Conservation (phyloP, 2,797 vertebrate species). For the Crax fasciolata region DNA sequence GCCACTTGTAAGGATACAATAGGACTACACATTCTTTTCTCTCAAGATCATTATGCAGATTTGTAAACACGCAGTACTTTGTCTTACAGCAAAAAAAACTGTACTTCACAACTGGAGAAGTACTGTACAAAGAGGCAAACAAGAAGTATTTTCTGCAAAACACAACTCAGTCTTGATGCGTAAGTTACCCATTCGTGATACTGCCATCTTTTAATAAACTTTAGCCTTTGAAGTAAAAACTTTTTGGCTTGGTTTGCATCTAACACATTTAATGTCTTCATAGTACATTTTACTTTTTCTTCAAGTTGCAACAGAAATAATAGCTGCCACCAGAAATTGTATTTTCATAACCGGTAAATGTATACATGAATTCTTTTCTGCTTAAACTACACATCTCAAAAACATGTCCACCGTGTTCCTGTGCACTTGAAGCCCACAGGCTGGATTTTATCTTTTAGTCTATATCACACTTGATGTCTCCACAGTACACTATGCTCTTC, state of each 20-base stretch:
- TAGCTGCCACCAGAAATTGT: background rate
- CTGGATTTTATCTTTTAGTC: background rate
- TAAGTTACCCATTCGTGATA: conserved; percentile 30
- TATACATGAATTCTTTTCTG: background rate
- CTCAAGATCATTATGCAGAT: conserved; percentile 42
- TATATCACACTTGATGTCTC: background rate
- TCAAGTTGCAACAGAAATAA: background rate
- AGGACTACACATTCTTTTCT: conserved; percentile 35
- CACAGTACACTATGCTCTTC: background rate
- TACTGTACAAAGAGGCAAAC: conserved; percentile 41
- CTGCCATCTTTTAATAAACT: background rate
- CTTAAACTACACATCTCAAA: background rate
- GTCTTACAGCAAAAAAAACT: conserved; percentile 44
- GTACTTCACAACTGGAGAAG: background rate
- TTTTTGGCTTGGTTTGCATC: background rate
- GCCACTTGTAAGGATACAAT: conserved; percentile 7
- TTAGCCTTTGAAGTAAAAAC: background rate
- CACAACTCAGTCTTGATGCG: background rate
- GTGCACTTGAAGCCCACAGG: background rate
- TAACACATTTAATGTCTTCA: background rate
- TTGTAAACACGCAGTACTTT: conserved; percentile 43
- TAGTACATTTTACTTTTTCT: background rate
- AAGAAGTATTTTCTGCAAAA: conserved; percentile 24
- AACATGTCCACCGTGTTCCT: background rate
- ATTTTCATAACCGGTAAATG: background rate